Evolutionary conservation across 2,888 invertebrate species (phyloP).

Genomic region (Andricus quercusramuli): DNA sequence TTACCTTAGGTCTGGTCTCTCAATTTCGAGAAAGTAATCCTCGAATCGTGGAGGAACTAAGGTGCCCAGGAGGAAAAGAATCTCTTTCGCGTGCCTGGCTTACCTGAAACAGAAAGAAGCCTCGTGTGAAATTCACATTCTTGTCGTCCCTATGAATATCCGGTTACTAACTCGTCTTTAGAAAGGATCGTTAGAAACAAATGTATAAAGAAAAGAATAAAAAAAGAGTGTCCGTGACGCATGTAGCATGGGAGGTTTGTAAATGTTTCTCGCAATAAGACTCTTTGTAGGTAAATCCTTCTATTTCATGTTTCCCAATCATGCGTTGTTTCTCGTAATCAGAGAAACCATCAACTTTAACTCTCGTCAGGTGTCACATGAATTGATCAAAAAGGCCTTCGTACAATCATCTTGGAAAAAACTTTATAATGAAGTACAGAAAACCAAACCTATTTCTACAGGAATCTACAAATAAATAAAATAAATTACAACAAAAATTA

Average conservation of each 20-base stretch:
- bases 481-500: too few species aligned
- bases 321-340: conserved; percentile 21
- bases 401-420: too few species aligned
- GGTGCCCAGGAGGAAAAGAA: conserved; percentile 13
- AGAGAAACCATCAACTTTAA: conserved; percentile 28
- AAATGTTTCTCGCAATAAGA: conserved; percentile 27
- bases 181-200: conserved; percentile 46
- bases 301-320: conserved; percentile 31
- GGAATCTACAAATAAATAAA: too few species aligned
- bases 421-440: too few species aligned
- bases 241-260: conserved; percentile 8
- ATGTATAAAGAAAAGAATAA: conserved; percentile 27
- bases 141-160: conserved; percentile 50
- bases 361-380: conserved; percentile 9
- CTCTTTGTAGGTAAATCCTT: conserved; percentile 30
- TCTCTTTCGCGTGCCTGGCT: conserved; percentile 42
- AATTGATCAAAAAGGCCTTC: not conserved
- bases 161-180: conserved; percentile 51
- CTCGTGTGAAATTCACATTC: conserved; percentile 26
- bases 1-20: conserved; percentile 2
- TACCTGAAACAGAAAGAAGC: conserved; percentile 56
- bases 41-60: conserved; percentile 18
- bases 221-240: conserved; percentile 41
- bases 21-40: conserved; percentile 9
- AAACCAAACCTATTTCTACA: too few species aligned